These are phyloP conservation scores for Grantiella picta DNA, from an alignment of 2,113 vertebrate genomes.

Conservation along the genomic window DNA sequence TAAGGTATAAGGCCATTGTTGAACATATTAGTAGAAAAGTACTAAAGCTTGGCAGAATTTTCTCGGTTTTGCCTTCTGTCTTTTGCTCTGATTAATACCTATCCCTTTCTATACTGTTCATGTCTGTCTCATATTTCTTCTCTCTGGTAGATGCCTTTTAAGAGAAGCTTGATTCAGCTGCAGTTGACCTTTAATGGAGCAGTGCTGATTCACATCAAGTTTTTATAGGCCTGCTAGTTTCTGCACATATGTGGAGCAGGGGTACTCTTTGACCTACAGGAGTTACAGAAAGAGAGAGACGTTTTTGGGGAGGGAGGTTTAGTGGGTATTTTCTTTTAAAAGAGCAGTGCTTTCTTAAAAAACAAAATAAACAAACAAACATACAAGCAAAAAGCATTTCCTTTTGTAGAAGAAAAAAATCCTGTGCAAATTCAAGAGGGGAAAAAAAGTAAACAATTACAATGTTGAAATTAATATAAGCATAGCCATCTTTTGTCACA, in stretches of 20 bases:
- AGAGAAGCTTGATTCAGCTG: conserved; percentile 48
- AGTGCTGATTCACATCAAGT: conserved; percentile 57
- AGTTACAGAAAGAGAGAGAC: background rate
- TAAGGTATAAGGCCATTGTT: conserved; percentile 24
- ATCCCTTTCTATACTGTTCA: background rate
- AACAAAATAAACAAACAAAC: background rate
- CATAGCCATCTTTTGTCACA: background rate
- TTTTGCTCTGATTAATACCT: conserved; percentile 58
- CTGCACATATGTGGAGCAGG: conserved; percentile 21
- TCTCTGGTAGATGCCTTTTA: conserved; percentile 47
- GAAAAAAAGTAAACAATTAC: background rate
- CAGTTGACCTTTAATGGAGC: conserved; percentile 54
- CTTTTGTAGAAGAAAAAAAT: background rate
- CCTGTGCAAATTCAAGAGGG: background rate
- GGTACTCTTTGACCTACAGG: conserved; percentile 39
- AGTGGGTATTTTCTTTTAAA: background rate
- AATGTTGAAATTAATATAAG: background rate
- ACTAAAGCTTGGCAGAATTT: conserved; percentile 59
- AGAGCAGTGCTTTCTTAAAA: background rate
- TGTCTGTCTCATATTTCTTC: conserved; percentile 62
- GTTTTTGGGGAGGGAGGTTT: background rate
- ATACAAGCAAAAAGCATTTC: background rate
- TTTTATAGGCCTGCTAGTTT: conserved; percentile 51
- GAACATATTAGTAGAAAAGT: conserved; percentile 31
- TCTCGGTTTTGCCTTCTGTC: conserved; percentile 41